Evolutionary conservation across 2,888 invertebrate genomes (phyloP).

Genomic region (Alsophila aescularia): DNA sequence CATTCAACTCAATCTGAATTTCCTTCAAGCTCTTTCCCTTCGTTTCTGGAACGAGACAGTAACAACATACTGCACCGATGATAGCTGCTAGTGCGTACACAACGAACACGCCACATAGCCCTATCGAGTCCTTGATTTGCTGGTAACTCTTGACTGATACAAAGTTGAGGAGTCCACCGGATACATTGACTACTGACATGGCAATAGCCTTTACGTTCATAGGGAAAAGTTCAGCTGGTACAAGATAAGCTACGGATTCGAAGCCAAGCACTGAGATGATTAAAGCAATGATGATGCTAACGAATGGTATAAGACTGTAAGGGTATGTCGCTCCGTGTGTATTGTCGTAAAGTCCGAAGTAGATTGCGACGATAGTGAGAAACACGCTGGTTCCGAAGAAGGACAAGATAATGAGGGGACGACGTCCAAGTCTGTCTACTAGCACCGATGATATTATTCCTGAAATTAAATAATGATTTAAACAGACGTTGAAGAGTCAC

Average conservation of each 20-base stretch:
- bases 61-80: slow-evolving; percentile 70
- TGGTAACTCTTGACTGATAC: slow-evolving; percentile 77
- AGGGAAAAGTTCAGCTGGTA: slow-evolving; percentile 83
- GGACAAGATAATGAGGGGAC: slow-evolving; percentile 70
- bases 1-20: slow-evolving; percentile 79
- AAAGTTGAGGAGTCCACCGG: slow-evolving; percentile 73
- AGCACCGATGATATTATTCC: slow-evolving; percentile 61
- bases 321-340: slow-evolving; percentile 34
- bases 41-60: slow-evolving; percentile 80
- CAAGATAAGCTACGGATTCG: slow-evolving; percentile 73
- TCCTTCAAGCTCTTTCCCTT: slow-evolving; percentile 83
- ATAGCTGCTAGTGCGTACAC: slow-evolving; percentile 71
- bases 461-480: slow-evolving; percentile 51
- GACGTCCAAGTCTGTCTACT: slow-evolving; percentile 68
- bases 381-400: slow-evolving; percentile 66
- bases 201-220: slow-evolving; percentile 82
- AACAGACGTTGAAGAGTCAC: too few relatives aligned
- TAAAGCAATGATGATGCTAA: slow-evolving; percentile 62
- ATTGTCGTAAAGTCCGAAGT: slow-evolving; percentile 56
- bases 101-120: slow-evolving; percentile 77
- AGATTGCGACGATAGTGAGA: slow-evolving; percentile 51
- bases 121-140: slow-evolving; percentile 67
- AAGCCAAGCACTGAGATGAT: slow-evolving; percentile 68
- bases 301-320: slow-evolving; percentile 54
- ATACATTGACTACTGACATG: slow-evolving; percentile 73